Evolutionary conservation across 2,888 invertebrate species (phyloP), one percentile per base, ranked within the genome.

Genomic region (Lepetodrilus schrolli): DNA sequence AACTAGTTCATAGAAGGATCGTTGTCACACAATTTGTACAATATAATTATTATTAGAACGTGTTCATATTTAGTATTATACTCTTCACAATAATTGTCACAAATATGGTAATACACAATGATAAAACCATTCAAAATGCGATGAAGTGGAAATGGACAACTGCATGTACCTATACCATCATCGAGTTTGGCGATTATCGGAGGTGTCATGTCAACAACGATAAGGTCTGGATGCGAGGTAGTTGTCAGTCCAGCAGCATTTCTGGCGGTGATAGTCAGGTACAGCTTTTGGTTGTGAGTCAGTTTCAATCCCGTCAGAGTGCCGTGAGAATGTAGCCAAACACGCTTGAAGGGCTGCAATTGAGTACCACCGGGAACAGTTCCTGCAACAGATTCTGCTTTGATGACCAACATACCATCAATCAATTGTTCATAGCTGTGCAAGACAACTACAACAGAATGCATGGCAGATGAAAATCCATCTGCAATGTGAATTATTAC

Each of bases 211-310:
- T 84, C 84, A 13, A 83, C 77, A 13, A 74, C 37, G 2, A 83
- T 74, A 4, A 72, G 77, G 13, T 78, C 74, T 0, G 83, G 81
- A 17, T 80, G 74, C 23, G 79, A 76, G 10, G 79, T 75, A 17
- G 78, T 77, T 17, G 75, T 75, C 17, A 82, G 66, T 2, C 82
- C 83, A 1, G 83, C 82, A 1, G 77, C 76, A 74, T 83, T 84
- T 2, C 79, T 80, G 13, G 83, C 83, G 10, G 82, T 74, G 17
- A 84, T 82, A 7, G 83, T 84, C 26, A 84, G 66, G 65, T 78
- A 80, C 7, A 84, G 75, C 20, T 74, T 72, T 7, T 80, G 75
- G 49, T 80, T 79, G 69, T 84, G 83, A 2, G 76, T 73, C 21
- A 84, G 76, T 10, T 69, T 74, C 49, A 84, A 69, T 7, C 79